These are phyloP conservation scores for Radopholus similis DNA, from an alignment of 1,140 invertebrate genomes.

Conservation along the genomic window DNA sequence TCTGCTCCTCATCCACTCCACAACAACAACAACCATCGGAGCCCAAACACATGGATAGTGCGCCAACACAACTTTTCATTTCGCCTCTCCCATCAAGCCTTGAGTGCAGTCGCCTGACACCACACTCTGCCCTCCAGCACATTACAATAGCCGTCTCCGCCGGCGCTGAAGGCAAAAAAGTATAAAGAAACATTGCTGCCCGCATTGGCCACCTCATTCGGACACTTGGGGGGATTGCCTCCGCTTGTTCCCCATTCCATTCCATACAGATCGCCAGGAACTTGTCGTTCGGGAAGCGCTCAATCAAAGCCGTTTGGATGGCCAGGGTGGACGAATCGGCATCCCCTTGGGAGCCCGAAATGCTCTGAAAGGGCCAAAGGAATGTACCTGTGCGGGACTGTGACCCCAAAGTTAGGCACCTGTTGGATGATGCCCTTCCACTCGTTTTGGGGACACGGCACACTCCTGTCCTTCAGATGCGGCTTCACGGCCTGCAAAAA, in stretches of 20 bases:
- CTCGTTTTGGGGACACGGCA: conserved; percentile 13
- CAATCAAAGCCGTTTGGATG: conserved; percentile 6
- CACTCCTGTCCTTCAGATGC: neutral
- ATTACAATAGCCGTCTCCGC: conserved; percentile 15
- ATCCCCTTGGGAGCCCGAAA: neutral
- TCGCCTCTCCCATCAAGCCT: neutral
- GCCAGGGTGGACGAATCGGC: neutral
- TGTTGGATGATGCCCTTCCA: conserved; percentile 7
- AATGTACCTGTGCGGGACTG: neutral
- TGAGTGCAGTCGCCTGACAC: conserved; percentile 6
- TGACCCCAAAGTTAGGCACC: neutral
- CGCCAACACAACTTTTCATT: neutral
- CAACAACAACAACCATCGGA: neutral
- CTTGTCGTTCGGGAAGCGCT: neutral
- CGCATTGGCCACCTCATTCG: neutral
- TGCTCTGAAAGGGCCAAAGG: neutral
- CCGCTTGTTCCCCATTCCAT: neutral
- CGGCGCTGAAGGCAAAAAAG: neutral
- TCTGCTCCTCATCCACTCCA: neutral
- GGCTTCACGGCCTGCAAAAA: conserved; percentile 10
- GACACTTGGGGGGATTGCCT: neutral
- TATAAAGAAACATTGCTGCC: neutral
- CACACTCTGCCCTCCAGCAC: neutral
- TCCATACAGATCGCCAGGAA: conserved; percentile 4
- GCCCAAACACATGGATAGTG: neutral